A percentile compares a stretch with the other conserved stretches of the same genome.
These are phyloP conservation scores for Drosophila burlai DNA, from an alignment of 1,140 invertebrate species.

Conservation along the genomic window DNA sequence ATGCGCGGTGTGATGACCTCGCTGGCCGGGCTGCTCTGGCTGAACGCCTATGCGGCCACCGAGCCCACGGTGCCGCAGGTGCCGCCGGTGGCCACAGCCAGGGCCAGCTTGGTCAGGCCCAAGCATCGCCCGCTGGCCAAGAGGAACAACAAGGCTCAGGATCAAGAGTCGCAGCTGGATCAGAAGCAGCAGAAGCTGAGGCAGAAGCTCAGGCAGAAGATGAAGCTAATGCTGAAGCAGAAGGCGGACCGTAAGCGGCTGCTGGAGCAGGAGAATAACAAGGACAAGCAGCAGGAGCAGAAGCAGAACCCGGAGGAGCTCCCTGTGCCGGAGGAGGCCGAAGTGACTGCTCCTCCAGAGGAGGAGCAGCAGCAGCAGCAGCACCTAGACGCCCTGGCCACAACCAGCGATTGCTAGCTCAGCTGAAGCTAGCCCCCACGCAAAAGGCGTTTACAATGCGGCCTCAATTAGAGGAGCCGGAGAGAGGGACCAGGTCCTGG, in stretches of 20 bases:
- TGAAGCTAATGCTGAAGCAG: background rate
- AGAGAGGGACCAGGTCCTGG: constrained; percentile 22
- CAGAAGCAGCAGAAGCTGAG: background rate
- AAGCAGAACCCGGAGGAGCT: background rate
- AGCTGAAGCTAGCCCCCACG: background rate
- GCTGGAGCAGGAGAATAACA: background rate
- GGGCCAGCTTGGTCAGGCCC: background rate
- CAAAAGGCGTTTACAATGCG: background rate
- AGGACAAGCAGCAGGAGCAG: background rate
- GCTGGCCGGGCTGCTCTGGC: constrained; percentile 29
- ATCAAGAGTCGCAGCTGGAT: background rate
- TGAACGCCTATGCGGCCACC: constrained; percentile 44
- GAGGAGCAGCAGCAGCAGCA: background rate
- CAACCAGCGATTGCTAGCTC: constrained; percentile 17
- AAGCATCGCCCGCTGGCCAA: background rate
- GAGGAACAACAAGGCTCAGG: background rate
- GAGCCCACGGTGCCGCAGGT: background rate
- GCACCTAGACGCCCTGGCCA: background rate
- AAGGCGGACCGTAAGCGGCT: background rate
- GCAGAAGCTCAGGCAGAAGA: background rate
- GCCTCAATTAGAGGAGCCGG: constrained; percentile 2
- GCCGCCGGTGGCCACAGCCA: background rate
- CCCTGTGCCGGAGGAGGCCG: background rate
- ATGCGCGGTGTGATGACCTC: constrained; percentile 34
- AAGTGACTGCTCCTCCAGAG: background rate